Base-by-base conservation (phyloP, 1,140 invertebrate genomes). In the Euura lappo region DNA sequence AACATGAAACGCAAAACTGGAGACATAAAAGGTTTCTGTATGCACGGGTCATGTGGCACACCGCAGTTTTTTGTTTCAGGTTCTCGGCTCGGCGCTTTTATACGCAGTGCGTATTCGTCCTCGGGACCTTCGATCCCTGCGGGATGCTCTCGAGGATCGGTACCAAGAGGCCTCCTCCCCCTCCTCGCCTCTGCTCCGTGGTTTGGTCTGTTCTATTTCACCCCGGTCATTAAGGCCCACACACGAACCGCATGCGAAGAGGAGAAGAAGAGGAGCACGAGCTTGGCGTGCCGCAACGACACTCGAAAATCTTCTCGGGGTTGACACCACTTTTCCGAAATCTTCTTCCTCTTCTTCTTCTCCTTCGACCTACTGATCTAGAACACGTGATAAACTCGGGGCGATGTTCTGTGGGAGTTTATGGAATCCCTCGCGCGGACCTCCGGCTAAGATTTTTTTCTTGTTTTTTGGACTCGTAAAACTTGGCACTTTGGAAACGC, bases 11-110 rank as follows among this genome's bases (percentile, higher is more conserved):
- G 51, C 51, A n/a, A 68, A 68, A 68, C 66, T 10, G 11, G 66
- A 68, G 28, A 68, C 66, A 68, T 68, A 68, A 68, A 68, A 68
- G 66, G 66, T 68, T 68, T 28, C 66, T 68, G 8, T n/a, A 60
- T 60, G 13, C 13, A 60, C 28, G 66, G 66, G 66, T 68, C 66
- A 68, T 68, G 66, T 68, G 44, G 44, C 66, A 42, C 44, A 44
- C 66, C 44, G 66, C 44, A 44, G 66, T 68, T 68, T 68, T 60
- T 60, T 60, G 51, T 8, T 60, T 60, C 13, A 11, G 51, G 51
- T 60, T 60, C 51, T 6, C 4, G 4, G 2, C 13, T 60, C 51
- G 51, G 8, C 6, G 10, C 51, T 11, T 8, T 60, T n/a, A 6
- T 60, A 60, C 10, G 8, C 8, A 11, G 51, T n/a, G 51, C 51